A percentile compares a stretch with the other conserved stretches of the same genome.
Conservation (phyloP, 2,888 invertebrate species). For the Cremastinae sp. region DNA sequence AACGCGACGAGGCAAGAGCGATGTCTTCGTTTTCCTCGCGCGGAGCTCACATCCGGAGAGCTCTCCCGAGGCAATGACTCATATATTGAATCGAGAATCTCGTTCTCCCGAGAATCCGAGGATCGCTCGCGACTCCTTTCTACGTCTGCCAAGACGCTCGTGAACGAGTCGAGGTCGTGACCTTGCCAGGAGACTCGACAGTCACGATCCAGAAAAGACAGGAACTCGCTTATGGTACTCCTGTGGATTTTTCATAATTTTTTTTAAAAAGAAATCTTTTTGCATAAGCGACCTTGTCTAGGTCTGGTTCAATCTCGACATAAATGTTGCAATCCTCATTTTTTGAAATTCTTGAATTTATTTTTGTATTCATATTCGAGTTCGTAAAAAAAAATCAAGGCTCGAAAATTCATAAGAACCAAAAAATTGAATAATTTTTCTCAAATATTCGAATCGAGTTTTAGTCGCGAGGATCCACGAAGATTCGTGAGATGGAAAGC, state of each 20-base stretch:
- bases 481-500: constrained; percentile 50
- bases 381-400: not conserved
- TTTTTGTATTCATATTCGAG: not conserved
- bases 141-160: constrained; percentile 11
- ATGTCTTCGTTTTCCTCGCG: constrained; percentile 54
- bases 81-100: constrained; percentile 15
- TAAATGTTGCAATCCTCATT: not conserved
- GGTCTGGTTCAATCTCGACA: constrained; percentile 29
- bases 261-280: not conserved
- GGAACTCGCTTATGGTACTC: not conserved
- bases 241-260: no score
- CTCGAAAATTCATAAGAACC: not conserved
- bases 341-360: not conserved
- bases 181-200: constrained; percentile 54
- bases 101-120: constrained; percentile 15
- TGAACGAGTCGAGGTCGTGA: constrained; percentile 52
- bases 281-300: constrained; percentile 40
- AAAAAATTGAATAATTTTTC: no score
- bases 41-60: constrained; percentile 49
- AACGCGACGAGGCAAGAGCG: constrained; percentile 56
- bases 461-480: constrained; percentile 30
- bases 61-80: constrained; percentile 30
- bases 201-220: constrained; percentile 45
- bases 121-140: constrained; percentile 23
- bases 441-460: no score